A percentile compares a stretch with the other conserved stretches of the same genome.
Conservation (phyloP, 2,113 vertebrate species). For the Psettodes erumei region DNA sequence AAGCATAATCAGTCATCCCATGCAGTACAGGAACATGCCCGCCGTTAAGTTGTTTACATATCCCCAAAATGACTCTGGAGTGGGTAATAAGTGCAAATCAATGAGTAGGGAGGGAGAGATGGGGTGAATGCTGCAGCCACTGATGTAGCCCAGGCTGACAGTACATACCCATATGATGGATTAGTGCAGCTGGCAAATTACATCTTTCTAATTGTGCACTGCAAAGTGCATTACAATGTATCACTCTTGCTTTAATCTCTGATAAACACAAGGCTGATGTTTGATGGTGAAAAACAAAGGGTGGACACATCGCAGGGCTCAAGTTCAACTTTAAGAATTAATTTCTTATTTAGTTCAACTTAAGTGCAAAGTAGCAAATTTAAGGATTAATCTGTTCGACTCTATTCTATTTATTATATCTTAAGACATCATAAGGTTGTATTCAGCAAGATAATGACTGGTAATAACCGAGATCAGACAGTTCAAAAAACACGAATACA, state of each 20-base stretch:
- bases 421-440: background rate
- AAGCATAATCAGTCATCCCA: constrained; percentile 56
- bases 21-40: constrained; percentile 49
- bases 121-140: constrained; percentile 35
- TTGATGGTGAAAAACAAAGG: constrained; percentile 21
- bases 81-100: constrained; percentile 68
- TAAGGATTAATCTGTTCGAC: too few relatives aligned
- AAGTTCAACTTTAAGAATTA: background rate
- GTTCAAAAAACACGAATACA: background rate
- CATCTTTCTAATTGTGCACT: constrained; percentile 62
- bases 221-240: constrained; percentile 38
- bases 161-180: constrained; percentile 65
- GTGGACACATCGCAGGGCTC: background rate
- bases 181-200: constrained; percentile 68
- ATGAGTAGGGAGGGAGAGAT: constrained; percentile 55
- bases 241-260: constrained; percentile 47
- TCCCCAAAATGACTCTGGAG: constrained; percentile 62
- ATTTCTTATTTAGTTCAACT: background rate
- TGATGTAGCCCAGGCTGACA: constrained; percentile 69
- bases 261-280: constrained; percentile 18
- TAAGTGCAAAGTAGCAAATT: background rate
- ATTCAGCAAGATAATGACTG: background rate
- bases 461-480: background rate
- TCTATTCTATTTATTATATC: background rate
- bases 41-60: constrained; percentile 71